A percentile compares a stretch with the other conserved stretches of the same genome.
Evolutionary conservation across 2,797 vertebrate genomes (phyloP).

Genomic region (Lepilemur ruficaudatus): DNA sequence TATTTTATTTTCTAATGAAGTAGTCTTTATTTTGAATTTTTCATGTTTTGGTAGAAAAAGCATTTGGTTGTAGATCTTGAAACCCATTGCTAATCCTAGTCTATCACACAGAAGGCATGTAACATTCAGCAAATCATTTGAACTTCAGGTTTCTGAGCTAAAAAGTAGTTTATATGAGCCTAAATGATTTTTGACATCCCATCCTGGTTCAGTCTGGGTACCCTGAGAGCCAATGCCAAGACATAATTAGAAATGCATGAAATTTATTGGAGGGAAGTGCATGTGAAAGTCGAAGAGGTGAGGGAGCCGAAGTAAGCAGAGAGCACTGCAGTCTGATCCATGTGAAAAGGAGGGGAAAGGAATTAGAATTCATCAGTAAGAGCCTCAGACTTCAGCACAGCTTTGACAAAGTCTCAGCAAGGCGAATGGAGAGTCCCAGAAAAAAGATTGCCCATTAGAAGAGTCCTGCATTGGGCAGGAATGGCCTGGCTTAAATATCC

Average conservation of each 20-base stretch:
- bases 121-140: constrained; percentile 1
- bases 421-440: not conserved
- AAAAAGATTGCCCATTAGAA: not conserved
- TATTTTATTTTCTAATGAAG: not conserved
- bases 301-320: not conserved
- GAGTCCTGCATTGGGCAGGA: not conserved
- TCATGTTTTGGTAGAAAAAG: constrained; percentile 9
- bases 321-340: not conserved
- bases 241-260: not conserved
- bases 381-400: not conserved
- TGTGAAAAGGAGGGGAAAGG: not conserved
- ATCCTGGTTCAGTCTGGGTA: not conserved
- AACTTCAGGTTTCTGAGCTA: not conserved
- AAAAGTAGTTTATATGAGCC: not conserved
- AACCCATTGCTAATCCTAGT: not conserved
- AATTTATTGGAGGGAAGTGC: not conserved
- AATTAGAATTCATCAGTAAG: not conserved
- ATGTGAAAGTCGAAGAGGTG: not conserved
- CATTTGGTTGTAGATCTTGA: not conserved
- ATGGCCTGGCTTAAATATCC: not conserved
- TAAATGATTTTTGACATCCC: not conserved
- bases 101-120: not conserved
- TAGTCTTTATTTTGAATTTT: not conserved
- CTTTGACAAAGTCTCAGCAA: not conserved
- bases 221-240: not conserved